Evolutionary conservation across 2,113 vertebrate genomes (phyloP).

Genomic region (Marmota flaviventris): DNA sequence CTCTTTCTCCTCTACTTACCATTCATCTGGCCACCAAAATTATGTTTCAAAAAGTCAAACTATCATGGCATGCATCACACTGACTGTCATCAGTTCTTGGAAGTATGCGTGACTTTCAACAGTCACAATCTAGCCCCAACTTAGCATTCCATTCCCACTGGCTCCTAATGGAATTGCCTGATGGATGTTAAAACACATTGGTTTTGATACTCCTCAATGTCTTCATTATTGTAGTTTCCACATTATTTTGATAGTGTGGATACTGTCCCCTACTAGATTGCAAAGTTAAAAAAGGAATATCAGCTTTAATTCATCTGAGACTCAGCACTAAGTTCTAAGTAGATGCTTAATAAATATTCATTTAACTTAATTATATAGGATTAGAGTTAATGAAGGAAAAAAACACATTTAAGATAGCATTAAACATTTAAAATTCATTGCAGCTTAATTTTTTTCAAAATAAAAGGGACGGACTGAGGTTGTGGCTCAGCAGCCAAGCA

Average conservation of each 20-base stretch:
- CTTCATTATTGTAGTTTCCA: neutral
- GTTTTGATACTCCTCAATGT: neutral
- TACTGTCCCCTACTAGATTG: neutral
- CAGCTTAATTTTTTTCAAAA: conserved; percentile 35
- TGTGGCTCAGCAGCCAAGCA: too few relatives aligned
- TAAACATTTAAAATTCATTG: conserved; percentile 44
- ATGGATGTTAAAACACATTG: neutral
- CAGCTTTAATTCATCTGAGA: neutral
- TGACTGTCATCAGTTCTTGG: neutral
- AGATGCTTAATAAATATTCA: neutral
- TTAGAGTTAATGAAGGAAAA: neutral
- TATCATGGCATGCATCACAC: neutral
- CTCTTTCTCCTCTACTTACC: neutral
- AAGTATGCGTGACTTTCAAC: neutral
- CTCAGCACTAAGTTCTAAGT: neutral
- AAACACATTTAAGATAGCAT: neutral
- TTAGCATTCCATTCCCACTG: neutral
- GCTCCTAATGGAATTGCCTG: neutral
- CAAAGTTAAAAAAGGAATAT: neutral
- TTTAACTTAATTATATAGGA: neutral
- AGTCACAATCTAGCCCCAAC: neutral
- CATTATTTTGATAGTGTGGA: neutral
- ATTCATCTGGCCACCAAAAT: neutral
- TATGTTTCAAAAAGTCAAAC: neutral
- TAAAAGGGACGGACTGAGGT: neutral